Conservation (phyloP, 30 jellyfish, hydroid and myxozoan species). For the Nemopilema nomurai region DNA sequence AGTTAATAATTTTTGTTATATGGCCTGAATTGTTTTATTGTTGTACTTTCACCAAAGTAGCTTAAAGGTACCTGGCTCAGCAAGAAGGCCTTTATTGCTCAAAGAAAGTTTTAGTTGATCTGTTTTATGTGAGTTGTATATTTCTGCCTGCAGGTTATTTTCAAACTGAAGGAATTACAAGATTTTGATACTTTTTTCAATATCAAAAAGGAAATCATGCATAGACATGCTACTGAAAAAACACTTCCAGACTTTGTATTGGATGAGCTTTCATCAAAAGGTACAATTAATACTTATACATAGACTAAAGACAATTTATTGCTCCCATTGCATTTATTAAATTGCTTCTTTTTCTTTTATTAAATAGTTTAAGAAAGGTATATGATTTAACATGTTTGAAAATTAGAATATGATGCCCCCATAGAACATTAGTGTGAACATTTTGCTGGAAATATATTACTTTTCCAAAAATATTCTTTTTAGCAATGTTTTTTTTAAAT, state of each 20-base stretch:
- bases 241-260: neutral
- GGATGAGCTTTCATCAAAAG: neutral
- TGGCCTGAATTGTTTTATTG: too few relatives aligned
- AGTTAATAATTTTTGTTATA: too few relatives aligned
- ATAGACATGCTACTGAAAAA: neutral
- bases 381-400: too few relatives aligned
- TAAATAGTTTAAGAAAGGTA: neutral
- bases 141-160: neutral
- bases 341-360: neutral
- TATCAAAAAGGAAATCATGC: neutral
- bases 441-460: too few relatives aligned
- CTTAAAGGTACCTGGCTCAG: too few relatives aligned
- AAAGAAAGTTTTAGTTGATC: too few relatives aligned
- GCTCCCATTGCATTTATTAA: neutral
- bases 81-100: too few relatives aligned
- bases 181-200: neutral
- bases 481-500: too few relatives aligned
- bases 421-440: too few relatives aligned
- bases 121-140: neutral
- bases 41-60: too few relatives aligned
- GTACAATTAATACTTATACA: neutral
- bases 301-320: neutral
- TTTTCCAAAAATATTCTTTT: too few relatives aligned
- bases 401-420: too few relatives aligned
- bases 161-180: neutral